These are phyloP conservation scores for Taurulus bubalis DNA, from an alignment of 2,113 vertebrate species.

Conservation along the genomic window DNA sequence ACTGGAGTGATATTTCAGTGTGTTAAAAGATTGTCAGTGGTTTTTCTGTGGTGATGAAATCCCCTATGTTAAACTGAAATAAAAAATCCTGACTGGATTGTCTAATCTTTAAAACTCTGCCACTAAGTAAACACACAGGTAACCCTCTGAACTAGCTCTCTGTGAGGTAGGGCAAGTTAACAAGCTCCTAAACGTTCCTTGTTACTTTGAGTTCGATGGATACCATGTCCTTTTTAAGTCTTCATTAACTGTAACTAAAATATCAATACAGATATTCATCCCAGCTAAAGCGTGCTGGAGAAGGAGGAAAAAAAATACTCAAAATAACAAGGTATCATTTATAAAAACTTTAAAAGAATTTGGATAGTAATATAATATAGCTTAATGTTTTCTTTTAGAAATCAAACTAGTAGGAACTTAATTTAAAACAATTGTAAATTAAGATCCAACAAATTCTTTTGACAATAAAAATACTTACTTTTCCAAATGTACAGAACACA, in stretches of 20 bases:
- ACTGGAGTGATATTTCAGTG: neutral
- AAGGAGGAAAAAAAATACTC: neutral
- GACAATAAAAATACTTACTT: slow-evolving; percentile 1
- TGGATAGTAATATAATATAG: slow-evolving; percentile 24
- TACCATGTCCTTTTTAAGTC: slow-evolving; percentile 14
- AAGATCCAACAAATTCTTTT: neutral
- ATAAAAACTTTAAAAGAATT: slow-evolving; percentile 26
- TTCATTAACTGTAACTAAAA: slow-evolving; percentile 1
- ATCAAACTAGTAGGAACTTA: slow-evolving; percentile 14
- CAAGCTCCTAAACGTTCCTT: slow-evolving; percentile 26
- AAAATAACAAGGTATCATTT: slow-evolving; percentile 20
- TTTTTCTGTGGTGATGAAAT: neutral
- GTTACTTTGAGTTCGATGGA: slow-evolving; percentile 20
- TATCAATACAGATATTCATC: slow-evolving; percentile 17
- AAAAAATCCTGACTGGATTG: neutral
- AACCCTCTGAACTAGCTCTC: slow-evolving; percentile 20
- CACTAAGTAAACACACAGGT: slow-evolving; percentile 23
- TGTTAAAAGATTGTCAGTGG: neutral
- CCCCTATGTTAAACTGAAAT: neutral
- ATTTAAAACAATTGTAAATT: slow-evolving; percentile 19
- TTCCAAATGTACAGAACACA: slow-evolving; percentile 42
- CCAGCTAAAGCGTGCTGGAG: neutral
- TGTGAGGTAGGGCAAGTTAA: slow-evolving; percentile 67
- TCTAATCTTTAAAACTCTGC: neutral
- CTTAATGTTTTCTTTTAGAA: neutral